Evolutionary conservation across 2,888 invertebrate genomes (phyloP), one percentile per base, ranked within the genome.

Genomic region (Opisthograptis luteolata): DNA sequence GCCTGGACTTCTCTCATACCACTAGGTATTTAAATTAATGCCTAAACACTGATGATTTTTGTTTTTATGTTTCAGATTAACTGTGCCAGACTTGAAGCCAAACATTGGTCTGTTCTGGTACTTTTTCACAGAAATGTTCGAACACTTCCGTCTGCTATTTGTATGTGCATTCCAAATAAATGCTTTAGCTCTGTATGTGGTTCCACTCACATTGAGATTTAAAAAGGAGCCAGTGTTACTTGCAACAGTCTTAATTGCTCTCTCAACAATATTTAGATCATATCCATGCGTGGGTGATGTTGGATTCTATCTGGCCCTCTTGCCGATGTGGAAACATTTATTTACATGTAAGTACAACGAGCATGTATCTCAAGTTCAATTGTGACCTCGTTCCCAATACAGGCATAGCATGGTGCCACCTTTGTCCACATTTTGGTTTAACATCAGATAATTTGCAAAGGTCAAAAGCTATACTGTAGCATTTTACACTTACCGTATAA

Each of bases 121-220:
- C 77, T 99, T 99, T 87, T 99, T 99, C 83, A 99, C 98, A 0
- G 99, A 99, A 92, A 98, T 99, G 97, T 99, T 99, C 92, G 99
- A 99, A 70, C 99, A 99, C 84, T 99, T 99, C 76, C 94, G 98
- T 37, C 92, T 95, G 54, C 93, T 99, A 70, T 99, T 99, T 87
- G 94, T 99, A 14, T 97, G 96, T 76, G 97, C 98, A 60, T 99
- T 99, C 81, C 99, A 99, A 92, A 95, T 99, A 65, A 99, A 99
- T 84, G 97, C 96, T 2, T 93, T 98, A 44, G 93, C 98, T 28
- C 90, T 99, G 36, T 99, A 99, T 81, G 92, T 98, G 44, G 92
- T 98, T 9, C 99, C 99, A 0, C 87, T 99, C 15, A 95, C 95
- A 4, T 85, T 97, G 24, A 93, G 95, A 69, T 93, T 97, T 65